Evolutionary conservation across 1,140 invertebrate genomes (phyloP).

Genomic region (Camponotus pennsylvanicus): DNA sequence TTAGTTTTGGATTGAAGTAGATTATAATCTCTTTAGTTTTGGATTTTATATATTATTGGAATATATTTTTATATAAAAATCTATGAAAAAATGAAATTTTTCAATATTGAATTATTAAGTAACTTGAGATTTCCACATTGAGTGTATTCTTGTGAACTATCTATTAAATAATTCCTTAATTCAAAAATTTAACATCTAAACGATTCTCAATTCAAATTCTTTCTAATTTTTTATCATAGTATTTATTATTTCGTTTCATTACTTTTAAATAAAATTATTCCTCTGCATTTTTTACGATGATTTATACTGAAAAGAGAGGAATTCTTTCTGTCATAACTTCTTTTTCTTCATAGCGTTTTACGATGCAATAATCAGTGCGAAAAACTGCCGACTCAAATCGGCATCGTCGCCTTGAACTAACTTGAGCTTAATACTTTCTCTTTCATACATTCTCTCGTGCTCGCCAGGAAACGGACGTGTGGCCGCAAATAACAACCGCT

Average conservation of each 20-base stretch:
- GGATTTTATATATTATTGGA: neutral
- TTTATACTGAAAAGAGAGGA: neutral
- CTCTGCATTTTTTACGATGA: neutral
- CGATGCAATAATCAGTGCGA: conserved; percentile 43
- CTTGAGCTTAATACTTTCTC: conserved; percentile 41
- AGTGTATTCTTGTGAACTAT: neutral
- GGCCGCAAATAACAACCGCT: conserved; percentile 60
- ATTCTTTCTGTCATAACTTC: conserved; percentile 23
- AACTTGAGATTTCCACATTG: neutral
- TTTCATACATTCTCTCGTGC: neutral
- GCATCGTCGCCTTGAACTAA: conserved; percentile 31
- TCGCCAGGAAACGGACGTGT: conserved; percentile 39
- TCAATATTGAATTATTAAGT: neutral
- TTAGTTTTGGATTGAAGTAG: neutral
- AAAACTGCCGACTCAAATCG: conserved; percentile 42
- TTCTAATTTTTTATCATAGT: neutral
- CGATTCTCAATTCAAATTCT: neutral
- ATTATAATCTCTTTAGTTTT: neutral
- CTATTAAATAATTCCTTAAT: neutral
- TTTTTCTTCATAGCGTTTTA: conserved; percentile 13
- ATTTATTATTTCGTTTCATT: neutral
- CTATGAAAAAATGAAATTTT: neutral
- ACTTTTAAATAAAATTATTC: neutral
- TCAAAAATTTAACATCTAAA: neutral
- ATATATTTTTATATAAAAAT: neutral